A percentile compares a stretch with the other conserved stretches of the same genome.
Evolutionary conservation across 2,888 invertebrate genomes (phyloP).

Genomic region (Mesorhabditis spiculigera): DNA sequence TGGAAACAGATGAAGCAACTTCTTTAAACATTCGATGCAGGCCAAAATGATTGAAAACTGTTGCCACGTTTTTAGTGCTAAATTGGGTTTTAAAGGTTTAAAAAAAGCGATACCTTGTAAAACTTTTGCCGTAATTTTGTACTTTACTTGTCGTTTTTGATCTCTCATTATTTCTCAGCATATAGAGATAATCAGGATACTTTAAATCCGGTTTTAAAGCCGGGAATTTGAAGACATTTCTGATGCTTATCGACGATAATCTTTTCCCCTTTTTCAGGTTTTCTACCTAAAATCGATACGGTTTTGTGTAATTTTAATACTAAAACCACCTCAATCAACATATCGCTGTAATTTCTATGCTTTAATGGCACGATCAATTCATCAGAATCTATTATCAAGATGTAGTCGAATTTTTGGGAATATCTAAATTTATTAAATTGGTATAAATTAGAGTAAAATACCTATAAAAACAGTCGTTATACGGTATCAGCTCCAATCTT

Average conservation of each 20-base stretch:
- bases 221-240: constrained; percentile 82
- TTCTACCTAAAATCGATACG: constrained; percentile 3
- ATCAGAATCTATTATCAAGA: constrained; percentile 83
- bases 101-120: constrained; percentile 62
- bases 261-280: background rate
- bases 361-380: constrained; percentile 87
- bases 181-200: constrained; percentile 24
- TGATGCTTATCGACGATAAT: constrained; percentile 63
- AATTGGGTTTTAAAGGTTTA: background rate
- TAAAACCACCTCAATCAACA: constrained; percentile 71
- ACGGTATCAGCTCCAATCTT: constrained; percentile 89
- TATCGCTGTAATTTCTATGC: constrained; percentile 71
- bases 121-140: constrained; percentile 73
- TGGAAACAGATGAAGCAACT: constrained; percentile 54
- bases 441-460: constrained; percentile 61
- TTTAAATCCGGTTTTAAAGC: constrained; percentile 10
- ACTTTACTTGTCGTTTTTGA: constrained; percentile 68
- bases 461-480: constrained; percentile 91
- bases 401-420: constrained; percentile 76
- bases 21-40: constrained; percentile 65
- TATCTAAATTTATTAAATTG: constrained; percentile 68
- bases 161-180: constrained; percentile 60
- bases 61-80: constrained; percentile 66
- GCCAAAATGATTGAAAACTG: constrained; percentile 76
- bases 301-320: background rate